Evolutionary conservation across 2,797 vertebrate species (phyloP).

Genomic region (Halcyon smyrnensis): DNA sequence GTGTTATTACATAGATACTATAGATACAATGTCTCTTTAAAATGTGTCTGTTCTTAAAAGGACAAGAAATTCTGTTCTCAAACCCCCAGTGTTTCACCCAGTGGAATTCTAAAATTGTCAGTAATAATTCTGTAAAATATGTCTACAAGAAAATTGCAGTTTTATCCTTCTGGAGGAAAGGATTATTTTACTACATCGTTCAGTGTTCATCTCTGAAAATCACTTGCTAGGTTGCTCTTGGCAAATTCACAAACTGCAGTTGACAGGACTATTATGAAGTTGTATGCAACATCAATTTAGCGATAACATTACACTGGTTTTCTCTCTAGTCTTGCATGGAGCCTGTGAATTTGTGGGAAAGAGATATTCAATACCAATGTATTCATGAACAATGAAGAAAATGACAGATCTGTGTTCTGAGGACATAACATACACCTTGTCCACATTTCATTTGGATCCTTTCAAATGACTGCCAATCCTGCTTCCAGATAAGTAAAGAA

Average conservation of each 20-base stretch:
- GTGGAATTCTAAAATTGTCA: constrained; percentile 57
- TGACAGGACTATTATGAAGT: constrained; percentile 84
- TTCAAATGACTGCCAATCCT: constrained; percentile 68
- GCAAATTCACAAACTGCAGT: constrained; percentile 77
- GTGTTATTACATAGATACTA: constrained; percentile 19
- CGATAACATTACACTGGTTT: constrained; percentile 86
- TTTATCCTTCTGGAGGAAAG: constrained; percentile 47
- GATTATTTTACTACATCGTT: constrained; percentile 81
- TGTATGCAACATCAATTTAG: constrained; percentile 91
- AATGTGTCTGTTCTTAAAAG: constrained; percentile 20
- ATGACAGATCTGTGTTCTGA: constrained; percentile 88
- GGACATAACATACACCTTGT: constrained; percentile 73
- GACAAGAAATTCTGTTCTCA: constrained; percentile 29
- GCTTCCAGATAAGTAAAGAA: constrained; percentile 67
- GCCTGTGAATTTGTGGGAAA: constrained; percentile 91
- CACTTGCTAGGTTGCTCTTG: constrained; percentile 81
- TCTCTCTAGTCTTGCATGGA: constrained; percentile 78
- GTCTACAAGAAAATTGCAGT: constrained; percentile 84
- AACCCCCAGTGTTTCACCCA: constrained; percentile 21
- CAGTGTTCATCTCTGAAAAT: constrained; percentile 63
- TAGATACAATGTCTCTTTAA: background rate
- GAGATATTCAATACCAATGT: constrained; percentile 90
- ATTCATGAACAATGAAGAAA: constrained; percentile 89
- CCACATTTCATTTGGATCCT: constrained; percentile 60
- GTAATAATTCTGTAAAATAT: constrained; percentile 77